Conservation (phyloP, 92 coral and sea anemone genomes). For the Epizoanthus scotinus region DNA sequence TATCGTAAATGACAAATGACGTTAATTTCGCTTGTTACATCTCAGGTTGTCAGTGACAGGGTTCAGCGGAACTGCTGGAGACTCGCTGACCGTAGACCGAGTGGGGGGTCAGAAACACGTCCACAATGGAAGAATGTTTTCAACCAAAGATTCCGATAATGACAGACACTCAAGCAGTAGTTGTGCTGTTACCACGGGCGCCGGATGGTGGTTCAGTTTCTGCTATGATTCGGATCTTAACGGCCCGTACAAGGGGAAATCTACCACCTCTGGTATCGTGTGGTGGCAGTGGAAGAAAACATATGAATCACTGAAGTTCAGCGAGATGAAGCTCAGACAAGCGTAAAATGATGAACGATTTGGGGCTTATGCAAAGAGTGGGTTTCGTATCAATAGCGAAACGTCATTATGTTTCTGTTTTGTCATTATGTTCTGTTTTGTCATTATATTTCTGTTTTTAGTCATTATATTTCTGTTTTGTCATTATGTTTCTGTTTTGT, state of each 20-base stretch:
- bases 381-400: too few species aligned
- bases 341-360: neutral
- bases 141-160: constrained; percentile 52
- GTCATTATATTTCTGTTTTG: too few species aligned
- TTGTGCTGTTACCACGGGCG: constrained; percentile 41
- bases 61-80: constrained; percentile 58
- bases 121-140: constrained; percentile 32
- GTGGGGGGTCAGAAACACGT: neutral
- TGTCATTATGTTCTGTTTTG: too few species aligned
- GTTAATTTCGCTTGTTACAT: neutral
- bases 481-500: too few species aligned
- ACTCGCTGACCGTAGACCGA: constrained; percentile 33
- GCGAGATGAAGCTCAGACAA: constrained; percentile 55
- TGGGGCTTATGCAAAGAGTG: too few species aligned
- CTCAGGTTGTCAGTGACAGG: constrained; percentile 28
- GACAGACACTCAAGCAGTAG: constrained; percentile 5
- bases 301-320: constrained; percentile 41
- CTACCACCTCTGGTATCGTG: constrained; percentile 23
- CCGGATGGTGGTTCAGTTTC: constrained; percentile 58
- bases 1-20: neutral
- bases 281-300: constrained; percentile 54
- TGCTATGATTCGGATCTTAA: constrained; percentile 58
- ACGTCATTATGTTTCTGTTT: too few species aligned
- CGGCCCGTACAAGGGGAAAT: constrained; percentile 39
- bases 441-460: too few species aligned